Conservation (phyloP, 1,140 invertebrate genomes). For the Lepidostoma basale region DNA sequence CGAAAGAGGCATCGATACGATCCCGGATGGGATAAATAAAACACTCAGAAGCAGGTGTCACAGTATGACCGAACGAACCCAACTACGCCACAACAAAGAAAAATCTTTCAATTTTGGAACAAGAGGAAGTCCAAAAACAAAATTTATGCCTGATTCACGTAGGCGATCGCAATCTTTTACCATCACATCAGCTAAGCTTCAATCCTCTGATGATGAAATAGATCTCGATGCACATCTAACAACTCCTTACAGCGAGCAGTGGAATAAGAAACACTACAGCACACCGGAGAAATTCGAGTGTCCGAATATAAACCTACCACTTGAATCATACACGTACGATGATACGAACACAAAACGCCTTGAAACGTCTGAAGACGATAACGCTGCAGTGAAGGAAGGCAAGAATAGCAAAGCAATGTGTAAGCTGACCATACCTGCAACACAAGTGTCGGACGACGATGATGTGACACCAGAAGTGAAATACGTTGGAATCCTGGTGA, state of each 20-base stretch:
- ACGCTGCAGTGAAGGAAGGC: too few relatives aligned
- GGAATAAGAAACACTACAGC: constrained; percentile 39
- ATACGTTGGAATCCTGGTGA: constrained; percentile 27
- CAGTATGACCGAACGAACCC: constrained; percentile 1
- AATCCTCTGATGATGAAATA: constrained; percentile 28
- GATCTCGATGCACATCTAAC: constrained; percentile 32
- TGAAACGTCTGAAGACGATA: neutral
- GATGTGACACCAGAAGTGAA: constrained; percentile 42
- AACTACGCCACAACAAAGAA: neutral
- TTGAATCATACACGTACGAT: neutral
- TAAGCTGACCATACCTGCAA: constrained; percentile 25
- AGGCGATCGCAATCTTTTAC: constrained; percentile 36
- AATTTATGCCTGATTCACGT: neutral
- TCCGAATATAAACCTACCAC: neutral
- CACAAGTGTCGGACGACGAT: constrained; percentile 32
- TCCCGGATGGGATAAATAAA: neutral
- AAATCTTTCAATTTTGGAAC: neutral
- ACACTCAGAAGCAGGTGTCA: constrained; percentile 18
- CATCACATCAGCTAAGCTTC: neutral
- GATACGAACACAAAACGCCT: neutral
- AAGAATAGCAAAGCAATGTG: constrained; percentile 14
- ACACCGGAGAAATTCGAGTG: constrained; percentile 15
- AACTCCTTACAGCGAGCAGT: constrained; percentile 41
- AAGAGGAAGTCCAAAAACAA: neutral
- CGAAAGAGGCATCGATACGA: constrained; percentile 15